Conservation (phyloP, 2,113 vertebrate species). For the Heteronetta atricapilla region DNA sequence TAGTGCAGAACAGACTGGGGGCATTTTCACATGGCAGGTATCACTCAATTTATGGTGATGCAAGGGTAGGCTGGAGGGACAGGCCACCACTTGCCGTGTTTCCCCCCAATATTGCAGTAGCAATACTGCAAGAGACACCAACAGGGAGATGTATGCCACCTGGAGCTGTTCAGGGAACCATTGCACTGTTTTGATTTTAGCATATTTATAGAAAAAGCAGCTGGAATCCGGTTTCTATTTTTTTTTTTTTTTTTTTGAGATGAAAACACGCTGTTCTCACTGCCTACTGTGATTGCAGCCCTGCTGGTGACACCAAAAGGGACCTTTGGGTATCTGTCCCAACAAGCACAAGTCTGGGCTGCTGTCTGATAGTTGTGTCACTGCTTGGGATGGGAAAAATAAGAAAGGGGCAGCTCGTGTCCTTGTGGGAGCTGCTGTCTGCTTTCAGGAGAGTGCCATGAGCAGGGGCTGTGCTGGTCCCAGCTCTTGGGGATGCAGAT, state of each 20-base stretch:
- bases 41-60: not conserved
- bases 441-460: not conserved
- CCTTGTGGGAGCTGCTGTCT: not conserved
- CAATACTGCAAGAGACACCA: not conserved
- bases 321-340: accelerated
- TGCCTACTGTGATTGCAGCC: accelerated
- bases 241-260: not conserved
- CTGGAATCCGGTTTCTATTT: not conserved
- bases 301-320: not conserved
- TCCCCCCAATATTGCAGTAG: not conserved
- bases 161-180: not conserved
- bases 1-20: not conserved
- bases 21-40: not conserved
- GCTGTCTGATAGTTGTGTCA: not conserved
- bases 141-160: not conserved
- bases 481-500: not conserved
- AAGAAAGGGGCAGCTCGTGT: not conserved
- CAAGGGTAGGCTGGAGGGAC: not conserved
- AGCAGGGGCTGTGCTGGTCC: not conserved
- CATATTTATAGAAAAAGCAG: not conserved
- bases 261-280: accelerated
- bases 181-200: not conserved
- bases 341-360: not conserved
- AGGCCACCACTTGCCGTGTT: accelerated
- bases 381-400: not conserved